phyloP scores from a whole-genome alignment of 2,888 invertebrate genomes.

The Drosophila meridiana region DNA sequence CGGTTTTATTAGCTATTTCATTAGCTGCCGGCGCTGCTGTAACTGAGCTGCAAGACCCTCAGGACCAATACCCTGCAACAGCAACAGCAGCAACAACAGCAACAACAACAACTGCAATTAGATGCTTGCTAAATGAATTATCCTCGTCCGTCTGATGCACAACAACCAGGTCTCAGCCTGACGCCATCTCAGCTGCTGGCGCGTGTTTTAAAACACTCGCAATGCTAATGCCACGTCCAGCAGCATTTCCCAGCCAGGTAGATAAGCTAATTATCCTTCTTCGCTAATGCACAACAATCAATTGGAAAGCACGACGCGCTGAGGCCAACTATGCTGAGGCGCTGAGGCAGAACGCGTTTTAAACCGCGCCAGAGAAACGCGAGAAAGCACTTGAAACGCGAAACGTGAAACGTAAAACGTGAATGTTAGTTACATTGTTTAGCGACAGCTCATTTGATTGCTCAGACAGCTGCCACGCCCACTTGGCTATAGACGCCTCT shows the following conservation, averaged over 20 bases:
- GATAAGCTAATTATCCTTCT: constrained; percentile 1
- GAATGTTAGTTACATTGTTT: constrained; percentile 38
- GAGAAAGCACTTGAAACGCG: background rate
- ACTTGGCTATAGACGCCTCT: constrained; percentile 30
- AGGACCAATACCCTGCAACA: constrained; percentile 30
- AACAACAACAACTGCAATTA: constrained; percentile 54
- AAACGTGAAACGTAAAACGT: background rate
- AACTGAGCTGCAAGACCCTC: constrained; percentile 16
- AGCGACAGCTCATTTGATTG: constrained; percentile 45
- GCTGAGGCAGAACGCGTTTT: background rate
- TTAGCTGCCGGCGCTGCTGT: constrained; percentile 61
- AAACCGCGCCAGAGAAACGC: constrained; percentile 25
- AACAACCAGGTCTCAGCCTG: background rate
- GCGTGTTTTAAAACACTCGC: constrained; percentile 28
- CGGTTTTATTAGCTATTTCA: constrained; percentile 72
- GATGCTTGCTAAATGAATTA: constrained; percentile 70
- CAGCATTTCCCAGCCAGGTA: background rate
- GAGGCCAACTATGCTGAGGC: background rate
- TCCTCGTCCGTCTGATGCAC: constrained; percentile 35
- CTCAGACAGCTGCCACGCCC: constrained; percentile 38
- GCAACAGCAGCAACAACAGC: background rate
- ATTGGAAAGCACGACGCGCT: background rate
- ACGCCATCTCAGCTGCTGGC: background rate
- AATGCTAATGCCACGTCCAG: background rate
- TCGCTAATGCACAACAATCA: background rate